These are phyloP conservation scores for Myotis planiceps DNA, from an alignment of 2,797 vertebrate species.

Conservation along the genomic window DNA sequence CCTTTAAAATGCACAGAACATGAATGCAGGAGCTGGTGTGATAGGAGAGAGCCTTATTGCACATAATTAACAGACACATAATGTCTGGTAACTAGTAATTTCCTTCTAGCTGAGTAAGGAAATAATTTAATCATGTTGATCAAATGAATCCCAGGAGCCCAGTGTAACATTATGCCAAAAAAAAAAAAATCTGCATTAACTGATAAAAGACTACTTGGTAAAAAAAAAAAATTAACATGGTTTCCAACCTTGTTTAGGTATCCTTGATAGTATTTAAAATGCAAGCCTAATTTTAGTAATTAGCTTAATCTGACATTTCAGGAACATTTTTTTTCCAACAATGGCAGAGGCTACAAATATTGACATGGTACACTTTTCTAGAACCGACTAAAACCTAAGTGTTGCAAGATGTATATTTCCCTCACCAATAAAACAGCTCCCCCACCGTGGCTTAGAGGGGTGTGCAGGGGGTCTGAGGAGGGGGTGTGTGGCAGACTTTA, in stretches of 20 bases:
- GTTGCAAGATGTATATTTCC: not conserved
- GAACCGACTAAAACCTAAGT: conserved; percentile 52
- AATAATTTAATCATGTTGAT: conserved; percentile 96
- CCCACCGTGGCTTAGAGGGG: not conserved
- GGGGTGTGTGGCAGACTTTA: not conserved
- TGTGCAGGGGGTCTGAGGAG: not conserved
- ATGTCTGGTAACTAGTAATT: conserved; percentile 95
- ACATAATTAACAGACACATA: conserved; percentile 93
- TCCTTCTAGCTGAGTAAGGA: conserved; percentile 94
- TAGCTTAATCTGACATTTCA: conserved; percentile 76
- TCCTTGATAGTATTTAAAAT: conserved; percentile 82
- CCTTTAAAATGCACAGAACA: conserved; percentile 85
- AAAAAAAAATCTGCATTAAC: conserved; percentile 86
- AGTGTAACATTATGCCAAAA: conserved; percentile 89
- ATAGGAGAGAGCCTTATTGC: conserved; percentile 89
- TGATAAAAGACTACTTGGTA: conserved; percentile 90
- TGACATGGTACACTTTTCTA: not conserved
- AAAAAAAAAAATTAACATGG: conserved; percentile 31
- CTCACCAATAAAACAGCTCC: not conserved
- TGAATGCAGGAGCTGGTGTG: conserved; percentile 86
- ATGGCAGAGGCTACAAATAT: conserved; percentile 27
- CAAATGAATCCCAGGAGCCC: conserved; percentile 93
- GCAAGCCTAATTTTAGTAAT: conserved; percentile 73
- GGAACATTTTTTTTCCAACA: conserved; percentile 65
- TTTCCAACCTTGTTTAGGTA: conserved; percentile 82